phyloP scores from a whole-genome alignment of 2,113 vertebrate genomes.

The Electrona antarctica region DNA sequence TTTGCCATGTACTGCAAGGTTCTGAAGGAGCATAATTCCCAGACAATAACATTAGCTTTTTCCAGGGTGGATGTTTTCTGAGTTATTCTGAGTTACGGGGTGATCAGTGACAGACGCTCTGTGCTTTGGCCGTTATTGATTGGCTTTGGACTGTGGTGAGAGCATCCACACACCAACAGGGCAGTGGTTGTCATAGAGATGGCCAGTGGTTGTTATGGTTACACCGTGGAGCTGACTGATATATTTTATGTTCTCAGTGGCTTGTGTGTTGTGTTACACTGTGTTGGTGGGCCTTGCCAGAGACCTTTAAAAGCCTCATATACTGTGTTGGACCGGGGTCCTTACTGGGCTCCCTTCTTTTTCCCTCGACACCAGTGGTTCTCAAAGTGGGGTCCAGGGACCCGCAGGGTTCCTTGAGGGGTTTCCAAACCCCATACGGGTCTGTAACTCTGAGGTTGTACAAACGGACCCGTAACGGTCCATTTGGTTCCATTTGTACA shows the following conservation, averaged over 20 bases:
- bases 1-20: background rate
- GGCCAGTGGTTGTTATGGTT: constrained; percentile 59
- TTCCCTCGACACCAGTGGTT: constrained; percentile 50
- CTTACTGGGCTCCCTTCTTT: constrained; percentile 64
- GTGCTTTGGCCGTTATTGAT: constrained; percentile 3
- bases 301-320: constrained; percentile 2
- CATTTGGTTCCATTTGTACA: too few species aligned
- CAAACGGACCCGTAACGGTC: too few species aligned
- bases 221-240: constrained; percentile 52
- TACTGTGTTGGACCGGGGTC: too few species aligned
- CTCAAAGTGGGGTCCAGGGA: too few species aligned
- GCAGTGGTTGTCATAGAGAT: constrained; percentile 63
- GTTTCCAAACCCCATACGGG: too few species aligned
- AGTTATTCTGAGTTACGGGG: background rate
- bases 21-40: background rate
- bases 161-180: constrained; percentile 27
- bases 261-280: constrained; percentile 48
- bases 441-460: constrained; percentile 39
- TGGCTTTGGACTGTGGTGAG: constrained; percentile 18
- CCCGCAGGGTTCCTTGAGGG: too few species aligned
- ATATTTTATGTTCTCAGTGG: constrained; percentile 66
- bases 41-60: background rate
- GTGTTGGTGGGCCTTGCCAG: constrained; percentile 42
- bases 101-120: too few species aligned
- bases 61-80: background rate